Base-by-base conservation (phyloP, 1,140 invertebrate genomes). In the Oedothorax gibbosus region DNA sequence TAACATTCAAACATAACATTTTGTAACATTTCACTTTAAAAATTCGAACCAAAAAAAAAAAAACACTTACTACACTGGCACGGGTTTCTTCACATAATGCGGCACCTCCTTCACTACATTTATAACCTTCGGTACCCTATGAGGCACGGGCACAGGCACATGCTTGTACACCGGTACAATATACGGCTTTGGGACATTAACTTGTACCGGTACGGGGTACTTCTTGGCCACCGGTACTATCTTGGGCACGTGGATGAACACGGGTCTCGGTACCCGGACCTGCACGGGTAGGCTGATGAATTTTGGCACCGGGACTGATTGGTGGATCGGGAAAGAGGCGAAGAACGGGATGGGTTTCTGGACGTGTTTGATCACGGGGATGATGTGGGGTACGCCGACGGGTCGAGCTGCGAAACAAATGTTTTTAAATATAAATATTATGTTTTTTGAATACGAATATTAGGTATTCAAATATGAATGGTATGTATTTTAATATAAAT, bases 51-150 rank as follows among this genome's bases (percentile, higher is more conserved):
- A 35, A 35, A n/a, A n/a, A n/a, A n/a, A n/a, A n/a, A n/a, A n/a
- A 35, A 35, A 35, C 35, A 35, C 35, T 35, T 35, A 35, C 35
- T 35, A 35, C 14, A 86, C 72, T 7, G 86, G 86, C 8, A 86
- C 72, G 12, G 77, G 81, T 35, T 86, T 86, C 66, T 86, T 86
- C 15, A 86, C 78, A 18, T 53, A 78, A 75, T 84, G 69, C 12
- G 86, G 86, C 3, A 86, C 80, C 54, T 83, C 81, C 60, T 86
- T 86, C n/a, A 85, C 69, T n/a, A 86, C 64, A 7, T 86, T 84
- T 65, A 84, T 83, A 12, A 86, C 15, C 50, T 86, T 86, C 10
- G 86, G 86, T 20, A 86, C 76, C 69, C 84, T 78, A 20, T 86
- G 77, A 3, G 81, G 80, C 3, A 86, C 71, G 4, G 86, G 81